These are phyloP conservation scores for Zapornia atra DNA, from an alignment of 2,113 vertebrate species.

Conservation along the genomic window DNA sequence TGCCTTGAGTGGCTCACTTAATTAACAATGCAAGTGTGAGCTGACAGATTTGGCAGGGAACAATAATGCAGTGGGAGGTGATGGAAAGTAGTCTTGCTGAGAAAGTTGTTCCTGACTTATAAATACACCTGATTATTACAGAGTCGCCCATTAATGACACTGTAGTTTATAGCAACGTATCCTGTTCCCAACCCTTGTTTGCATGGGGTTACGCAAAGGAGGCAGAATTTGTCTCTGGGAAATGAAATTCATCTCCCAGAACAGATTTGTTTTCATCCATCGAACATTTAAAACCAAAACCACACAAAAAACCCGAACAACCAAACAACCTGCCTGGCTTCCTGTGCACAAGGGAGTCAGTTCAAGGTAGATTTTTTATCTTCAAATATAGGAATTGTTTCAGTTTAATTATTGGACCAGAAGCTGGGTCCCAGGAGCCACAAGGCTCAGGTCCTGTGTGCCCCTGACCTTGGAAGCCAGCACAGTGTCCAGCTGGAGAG, in stretches of 20 bases:
- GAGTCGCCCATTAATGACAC: background rate
- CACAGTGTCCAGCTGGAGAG: background rate
- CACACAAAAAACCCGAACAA: background rate
- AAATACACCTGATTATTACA: slow-evolving; percentile 61
- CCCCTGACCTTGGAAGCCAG: background rate
- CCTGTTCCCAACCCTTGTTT: slow-evolving; percentile 1
- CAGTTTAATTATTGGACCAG: background rate
- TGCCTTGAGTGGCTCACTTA: slow-evolving; percentile 11
- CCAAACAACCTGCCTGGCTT: background rate
- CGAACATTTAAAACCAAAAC: background rate
- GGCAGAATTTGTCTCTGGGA: background rate
- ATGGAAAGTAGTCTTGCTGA: slow-evolving; percentile 12
- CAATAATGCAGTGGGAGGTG: slow-evolving; percentile 23
- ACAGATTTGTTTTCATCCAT: slow-evolving; percentile 30
- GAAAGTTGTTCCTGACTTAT: slow-evolving; percentile 41
- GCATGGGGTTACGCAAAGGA: background rate
- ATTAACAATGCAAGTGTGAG: slow-evolving; percentile 12
- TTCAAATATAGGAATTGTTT: background rate
- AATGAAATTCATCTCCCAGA: background rate
- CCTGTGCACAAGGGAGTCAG: background rate
- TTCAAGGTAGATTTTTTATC: background rate
- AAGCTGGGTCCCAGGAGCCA: background rate
- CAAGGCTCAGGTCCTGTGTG: background rate
- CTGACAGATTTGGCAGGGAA: slow-evolving; percentile 24
- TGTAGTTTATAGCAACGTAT: slow-evolving; percentile 2